Evolutionary conservation across 2,888 invertebrate species (phyloP), one percentile per base, ranked within the genome.

Genomic region (Tuta absoluta): DNA sequence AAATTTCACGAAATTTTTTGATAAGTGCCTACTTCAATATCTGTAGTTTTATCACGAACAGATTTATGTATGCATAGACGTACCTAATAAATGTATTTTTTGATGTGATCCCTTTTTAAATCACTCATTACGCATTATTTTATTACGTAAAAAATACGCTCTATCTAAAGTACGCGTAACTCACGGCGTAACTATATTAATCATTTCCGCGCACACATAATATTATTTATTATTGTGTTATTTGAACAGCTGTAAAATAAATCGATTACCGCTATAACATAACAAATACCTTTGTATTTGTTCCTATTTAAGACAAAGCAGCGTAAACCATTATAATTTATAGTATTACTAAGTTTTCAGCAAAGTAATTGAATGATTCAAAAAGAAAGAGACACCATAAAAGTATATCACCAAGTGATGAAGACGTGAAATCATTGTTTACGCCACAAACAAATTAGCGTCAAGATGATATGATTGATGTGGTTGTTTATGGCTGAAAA

Each of bases 401-500:
- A 51, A 51, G 12, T 14, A 14, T 53, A 56, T 56, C 33, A 56
- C 8, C 24, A 56, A 33, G 28, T 33, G 17, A n/a, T n/a, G 21
- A 59, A 19, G 41, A 37, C 63, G 17, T 49, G 48, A 64, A 58
- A 38, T 69, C 65, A 67, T 69, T 71, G 72, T 72, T 68, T 68
- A 67, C 66, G 45, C 59, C 17, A 58, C 56, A 38, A 59, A 69
- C 65, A 68, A 70, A 71, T 71, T 69, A 69, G 66, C 66, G 71
- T 70, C 71, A 66, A 65, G 67, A 67, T 66, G 33, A 53, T 59
- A 62, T 71, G 71, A 71, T 72, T 68, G 69, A 69, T 72, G 66
- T 12, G 38, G 62, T 66, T 65, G 65, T 68, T 69, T 69, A 68
- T 57, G 64, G 63, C 68, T 56, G 37, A 62, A 66, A 65, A 67